Conservation (phyloP, 2,888 invertebrate species). For the Nycteola revayana region DNA sequence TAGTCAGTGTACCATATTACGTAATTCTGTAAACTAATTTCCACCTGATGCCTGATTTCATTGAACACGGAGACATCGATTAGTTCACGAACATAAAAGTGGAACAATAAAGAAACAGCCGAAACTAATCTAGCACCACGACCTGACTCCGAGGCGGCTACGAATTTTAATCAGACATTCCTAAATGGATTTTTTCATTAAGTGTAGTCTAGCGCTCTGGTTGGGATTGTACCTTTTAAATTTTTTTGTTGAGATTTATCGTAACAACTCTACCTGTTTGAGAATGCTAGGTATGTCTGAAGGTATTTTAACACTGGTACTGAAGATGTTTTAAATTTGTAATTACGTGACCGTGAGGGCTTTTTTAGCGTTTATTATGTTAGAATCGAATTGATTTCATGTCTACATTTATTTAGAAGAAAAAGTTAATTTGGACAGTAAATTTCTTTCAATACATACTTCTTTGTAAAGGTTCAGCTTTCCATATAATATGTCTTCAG, state of each 20-base stretch:
- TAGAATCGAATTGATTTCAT: too few relatives aligned
- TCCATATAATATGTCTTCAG: too few relatives aligned
- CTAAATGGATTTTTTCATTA: slow-evolving; percentile 60
- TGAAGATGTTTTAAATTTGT: slow-evolving; percentile 1
- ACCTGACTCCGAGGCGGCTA: slow-evolving; percentile 47
- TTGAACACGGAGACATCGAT: slow-evolving; percentile 45
- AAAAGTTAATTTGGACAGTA: too few relatives aligned
- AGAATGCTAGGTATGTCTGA: slow-evolving; percentile 30
- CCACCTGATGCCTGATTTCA: slow-evolving; percentile 26
- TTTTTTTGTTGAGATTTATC: slow-evolving; percentile 44
- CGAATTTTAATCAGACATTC: slow-evolving; percentile 76
- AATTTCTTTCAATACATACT: too few relatives aligned
- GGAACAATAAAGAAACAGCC: slow-evolving; percentile 61
- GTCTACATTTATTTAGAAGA: too few relatives aligned
- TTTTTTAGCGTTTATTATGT: too few relatives aligned
- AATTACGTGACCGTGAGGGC: neutral
- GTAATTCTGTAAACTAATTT: slow-evolving; percentile 21
- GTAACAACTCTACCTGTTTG: slow-evolving; percentile 35
- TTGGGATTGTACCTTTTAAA: slow-evolving; percentile 44
- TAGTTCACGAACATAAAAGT: slow-evolving; percentile 51
- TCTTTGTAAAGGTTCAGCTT: too few relatives aligned
- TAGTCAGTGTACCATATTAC: too few relatives aligned
- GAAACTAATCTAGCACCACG: slow-evolving; percentile 73
- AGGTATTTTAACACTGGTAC: slow-evolving; percentile 19
- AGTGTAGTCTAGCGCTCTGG: slow-evolving; percentile 35